Base-by-base conservation (phyloP, 1,140 invertebrate genomes). In the Ptiloglossa arizonensis region DNA sequence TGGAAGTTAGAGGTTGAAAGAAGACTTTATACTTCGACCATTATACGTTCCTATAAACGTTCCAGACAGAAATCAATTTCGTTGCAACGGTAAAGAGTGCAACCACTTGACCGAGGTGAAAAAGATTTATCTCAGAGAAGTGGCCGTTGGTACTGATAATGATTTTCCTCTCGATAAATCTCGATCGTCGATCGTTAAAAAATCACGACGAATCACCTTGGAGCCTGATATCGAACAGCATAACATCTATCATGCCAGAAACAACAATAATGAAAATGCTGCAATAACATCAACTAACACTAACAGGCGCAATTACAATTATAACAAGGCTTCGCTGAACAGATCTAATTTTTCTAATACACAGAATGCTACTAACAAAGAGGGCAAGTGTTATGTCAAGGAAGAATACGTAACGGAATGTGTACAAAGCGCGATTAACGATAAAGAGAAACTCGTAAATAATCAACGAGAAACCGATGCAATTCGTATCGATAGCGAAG, bases 51-150 rank as follows among this genome's bases (percentile, higher is more conserved):
- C 29, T 85, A 52, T 80, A 69, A 80, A 66, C 44, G 19, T 86
- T 87, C 29, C 75, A 88, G 88, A 81, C 48, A 76, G 67, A 29
- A 69, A 85, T 35, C 75, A 63, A 48, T 79, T 70, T 48, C 78
- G 75, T 32, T 76, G 60, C 38, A 85, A 87, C 38, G 72, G 67
- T 66, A 85, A 77, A 17, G 80, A 79, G 35, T 86, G 80, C 56
- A 46, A 32, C 52, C 80, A 80, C 29, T 64, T 48, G 27, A 83
- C 71, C 19, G 90, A 91, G 50, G 77, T 91, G 8, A 91, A 91
- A 77, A 92, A 91, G 77, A 89, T 92, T 46, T 91, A 92, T 68
- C 73, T 93, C 9, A 86, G 91, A 11, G 92, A 93, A 71, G 87
- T 93, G 2, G 92, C 91, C 1, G 91, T 92, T 6, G 91, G 91